Percentiles rank a stretch among this genome's conserved stretches.
phyloP scores from a whole-genome alignment of 2,797 vertebrate genomes.

The Galagoides demidoff region DNA sequence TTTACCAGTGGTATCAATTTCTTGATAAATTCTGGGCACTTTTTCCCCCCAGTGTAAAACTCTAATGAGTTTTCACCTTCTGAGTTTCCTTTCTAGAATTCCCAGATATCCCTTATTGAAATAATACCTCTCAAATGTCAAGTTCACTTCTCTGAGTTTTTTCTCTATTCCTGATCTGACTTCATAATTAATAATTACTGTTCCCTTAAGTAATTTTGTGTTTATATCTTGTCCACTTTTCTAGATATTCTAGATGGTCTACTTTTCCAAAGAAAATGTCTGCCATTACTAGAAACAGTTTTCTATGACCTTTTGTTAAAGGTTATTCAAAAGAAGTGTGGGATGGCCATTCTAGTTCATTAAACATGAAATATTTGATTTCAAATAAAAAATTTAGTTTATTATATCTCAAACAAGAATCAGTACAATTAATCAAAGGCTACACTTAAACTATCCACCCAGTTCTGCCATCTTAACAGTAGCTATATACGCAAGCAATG shows the following conservation, averaged over 20 bases:
- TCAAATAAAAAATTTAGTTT: no score
- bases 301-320: conserved; percentile 15
- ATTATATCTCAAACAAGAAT: no score
- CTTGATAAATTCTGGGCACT: not conserved
- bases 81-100: not conserved
- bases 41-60: not conserved
- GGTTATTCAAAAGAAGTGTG: not conserved
- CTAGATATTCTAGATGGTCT: not conserved
- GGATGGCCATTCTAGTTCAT: not conserved
- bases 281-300: not conserved
- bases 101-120: not conserved
- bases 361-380: no score
- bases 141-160: not conserved
- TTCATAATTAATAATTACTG: not conserved
- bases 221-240: not conserved
- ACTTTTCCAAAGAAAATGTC: not conserved
- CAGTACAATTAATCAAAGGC: no score
- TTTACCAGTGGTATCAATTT: not conserved
- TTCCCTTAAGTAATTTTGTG: not conserved
- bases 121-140: not conserved
- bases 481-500: no score
- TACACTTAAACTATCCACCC: no score
- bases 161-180: not conserved
- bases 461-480: no score
- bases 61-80: not conserved